Percentiles rank a stretch among this genome's conserved stretches.
phyloP scores from a whole-genome alignment of 2,113 vertebrate genomes.

The Rhynchomys soricoides region DNA sequence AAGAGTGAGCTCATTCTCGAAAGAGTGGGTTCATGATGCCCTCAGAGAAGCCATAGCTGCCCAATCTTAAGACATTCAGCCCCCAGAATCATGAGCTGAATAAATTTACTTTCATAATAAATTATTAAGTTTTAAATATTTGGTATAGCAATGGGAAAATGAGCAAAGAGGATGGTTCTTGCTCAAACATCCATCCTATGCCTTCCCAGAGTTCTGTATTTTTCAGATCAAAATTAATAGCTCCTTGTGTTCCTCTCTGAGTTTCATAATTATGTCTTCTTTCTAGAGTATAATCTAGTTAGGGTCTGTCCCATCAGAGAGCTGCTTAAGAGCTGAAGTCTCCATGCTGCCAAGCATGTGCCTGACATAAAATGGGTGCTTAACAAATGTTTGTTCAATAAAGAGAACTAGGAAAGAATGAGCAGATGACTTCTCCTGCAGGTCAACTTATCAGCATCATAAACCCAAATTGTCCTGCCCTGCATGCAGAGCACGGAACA shows the following conservation, averaged over 20 bases:
- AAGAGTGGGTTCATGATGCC: not conserved
- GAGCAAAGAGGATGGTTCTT: not conserved
- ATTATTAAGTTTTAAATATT: not conserved
- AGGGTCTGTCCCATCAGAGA: not conserved
- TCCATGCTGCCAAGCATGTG: not conserved
- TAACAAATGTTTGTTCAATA: not conserved
- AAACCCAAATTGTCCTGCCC: not conserved
- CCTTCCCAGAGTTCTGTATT: not conserved
- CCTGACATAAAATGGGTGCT: not conserved
- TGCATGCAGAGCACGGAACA: not conserved
- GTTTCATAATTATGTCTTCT: not conserved
- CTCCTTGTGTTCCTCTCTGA: not conserved
- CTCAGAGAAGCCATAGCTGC: too few species aligned
- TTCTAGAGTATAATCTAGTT: not conserved
- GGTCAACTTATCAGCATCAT: not conserved
- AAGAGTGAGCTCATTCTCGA: not conserved
- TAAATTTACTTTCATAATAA: not conserved
- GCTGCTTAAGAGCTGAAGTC: not conserved
- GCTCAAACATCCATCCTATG: not conserved
- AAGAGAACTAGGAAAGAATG: not conserved
- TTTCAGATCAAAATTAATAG: not conserved
- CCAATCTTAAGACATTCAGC: not conserved
- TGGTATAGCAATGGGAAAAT: not conserved
- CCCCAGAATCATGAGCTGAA: not conserved
- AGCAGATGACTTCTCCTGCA: not conserved